Evolutionary conservation across 2,888 invertebrate species (phyloP).

Genomic region (Mythimna loreyi): DNA sequence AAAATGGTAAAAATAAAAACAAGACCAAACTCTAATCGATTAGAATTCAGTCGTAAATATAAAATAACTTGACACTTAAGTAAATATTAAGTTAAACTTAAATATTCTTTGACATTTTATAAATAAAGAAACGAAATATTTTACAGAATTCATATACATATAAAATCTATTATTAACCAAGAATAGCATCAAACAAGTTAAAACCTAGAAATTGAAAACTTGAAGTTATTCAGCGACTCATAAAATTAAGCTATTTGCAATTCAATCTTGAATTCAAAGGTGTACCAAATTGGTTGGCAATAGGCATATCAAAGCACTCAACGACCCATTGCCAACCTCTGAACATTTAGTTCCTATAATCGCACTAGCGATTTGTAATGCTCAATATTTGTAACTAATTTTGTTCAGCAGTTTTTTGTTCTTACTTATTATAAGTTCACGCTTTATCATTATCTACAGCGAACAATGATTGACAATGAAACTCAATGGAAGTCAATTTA

Average conservation of each 20-base stretch:
- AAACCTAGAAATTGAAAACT: background rate
- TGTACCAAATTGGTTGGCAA: slow-evolving; percentile 36
- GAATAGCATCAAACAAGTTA: background rate
- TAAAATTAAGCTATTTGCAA: slow-evolving; percentile 17
- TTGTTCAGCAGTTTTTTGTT: too few species aligned
- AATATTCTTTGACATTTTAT: background rate
- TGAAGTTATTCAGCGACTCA: background rate
- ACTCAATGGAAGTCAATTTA: too few species aligned
- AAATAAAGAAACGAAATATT: slow-evolving; percentile 18
- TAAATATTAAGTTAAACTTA: slow-evolving; percentile 15
- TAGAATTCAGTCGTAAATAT: slow-evolving; percentile 22
- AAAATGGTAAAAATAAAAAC: slow-evolving; percentile 12
- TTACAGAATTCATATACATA: slow-evolving; percentile 5
- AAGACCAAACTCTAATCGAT: background rate
- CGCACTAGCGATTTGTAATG: slow-evolving; percentile 31
- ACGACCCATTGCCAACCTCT: slow-evolving; percentile 26
- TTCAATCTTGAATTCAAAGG: slow-evolving; percentile 30
- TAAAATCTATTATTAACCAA: slow-evolving; percentile 12
- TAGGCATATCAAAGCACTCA: slow-evolving; percentile 31
- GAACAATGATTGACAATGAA: too few species aligned
- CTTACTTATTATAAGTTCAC: too few species aligned
- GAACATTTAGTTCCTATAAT: slow-evolving; percentile 22
- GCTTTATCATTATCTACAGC: too few species aligned
- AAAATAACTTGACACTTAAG: slow-evolving; percentile 12
- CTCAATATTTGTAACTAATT: slow-evolving; percentile 15